Base-by-base conservation (phyloP, 2,797 vertebrate genomes). In the Geotria australis region DNA sequence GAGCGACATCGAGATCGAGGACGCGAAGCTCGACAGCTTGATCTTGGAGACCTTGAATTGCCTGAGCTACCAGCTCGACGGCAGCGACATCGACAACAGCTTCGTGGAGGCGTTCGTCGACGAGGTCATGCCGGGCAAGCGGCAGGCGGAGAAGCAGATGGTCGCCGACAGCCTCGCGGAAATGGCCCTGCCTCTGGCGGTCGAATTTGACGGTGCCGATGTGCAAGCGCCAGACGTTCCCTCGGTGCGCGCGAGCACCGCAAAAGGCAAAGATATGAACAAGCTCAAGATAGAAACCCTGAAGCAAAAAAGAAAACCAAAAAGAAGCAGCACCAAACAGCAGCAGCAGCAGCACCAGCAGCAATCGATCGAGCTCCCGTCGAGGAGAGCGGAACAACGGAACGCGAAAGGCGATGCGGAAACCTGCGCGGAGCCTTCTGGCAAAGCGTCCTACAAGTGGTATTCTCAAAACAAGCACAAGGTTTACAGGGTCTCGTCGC, bases 31-130 rank as follows among this genome's bases (percentile, higher is more conserved):
- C 64, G 91, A 99, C 70, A 94, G 85, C 65, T 72, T 99, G 61
- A 99, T 99, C 69, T 94, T 83, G 1, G 91, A 99, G 70, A 82
- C 91, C 1, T 73, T 99, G 66, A 91, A 86, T 0, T 82, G 86
- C 48, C 69, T 98, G 60, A 83, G 74, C 8, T 86, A 89, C 73
- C 89, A 93, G 61, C 85, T 84, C 0, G 88, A 96, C 64, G 94
- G 76, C 63, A 78, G 80, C 0, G 91, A 98, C 65, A 93, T 99
- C 15, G 91, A 99, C 70, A 96, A 88, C 71, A 95, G 85, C 71
- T 99, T 99, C 66, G 96, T 99, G 8, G 91, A 99, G 1, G 91
- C 84, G 3, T 99, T 99, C 14, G 74, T 71, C 0, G 89, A 96
- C 0, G 91, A 99, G 69, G 89, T 95, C 46, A 3, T 55, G 51